These are phyloP conservation scores for Ceratothoa steindachneri DNA, from an alignment of 2,888 invertebrate genomes.

Conservation along the genomic window DNA sequence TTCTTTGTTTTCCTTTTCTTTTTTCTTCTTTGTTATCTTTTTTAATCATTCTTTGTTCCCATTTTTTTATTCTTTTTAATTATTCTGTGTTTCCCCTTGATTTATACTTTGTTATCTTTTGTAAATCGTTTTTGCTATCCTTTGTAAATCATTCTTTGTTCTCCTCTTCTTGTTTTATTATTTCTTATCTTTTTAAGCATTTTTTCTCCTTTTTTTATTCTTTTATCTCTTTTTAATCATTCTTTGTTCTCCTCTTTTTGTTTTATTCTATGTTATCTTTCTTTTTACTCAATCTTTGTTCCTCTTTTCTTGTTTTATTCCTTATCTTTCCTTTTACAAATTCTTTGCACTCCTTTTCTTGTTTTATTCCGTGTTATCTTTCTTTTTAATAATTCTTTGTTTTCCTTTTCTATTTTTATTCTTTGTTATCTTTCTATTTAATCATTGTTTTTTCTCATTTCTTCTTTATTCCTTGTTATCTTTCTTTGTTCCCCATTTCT, in stretches of 20 bases:
- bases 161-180: neutral
- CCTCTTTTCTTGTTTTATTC: neutral
- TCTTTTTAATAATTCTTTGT: neutral
- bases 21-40: neutral
- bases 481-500: neutral
- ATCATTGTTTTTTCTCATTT: neutral
- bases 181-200: neutral
- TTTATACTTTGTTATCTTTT: neutral
- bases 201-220: neutral
- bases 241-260: neutral
- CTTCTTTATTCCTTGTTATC: neutral
- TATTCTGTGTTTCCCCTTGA: neutral
- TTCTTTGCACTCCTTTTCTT: neutral
- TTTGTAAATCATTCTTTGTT: neutral
- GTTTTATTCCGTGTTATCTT: neutral
- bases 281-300: neutral
- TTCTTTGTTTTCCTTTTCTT: neutral
- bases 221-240: neutral
- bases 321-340: neutral
- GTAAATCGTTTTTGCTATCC: neutral
- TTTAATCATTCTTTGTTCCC: neutral
- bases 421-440: neutral
- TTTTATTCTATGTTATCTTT: neutral
- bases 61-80: neutral
- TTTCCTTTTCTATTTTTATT: neutral